Evolutionary conservation across 2,888 invertebrate species (phyloP), one percentile per base, ranked within the genome.

Genomic region (Bellardia pandia): DNA sequence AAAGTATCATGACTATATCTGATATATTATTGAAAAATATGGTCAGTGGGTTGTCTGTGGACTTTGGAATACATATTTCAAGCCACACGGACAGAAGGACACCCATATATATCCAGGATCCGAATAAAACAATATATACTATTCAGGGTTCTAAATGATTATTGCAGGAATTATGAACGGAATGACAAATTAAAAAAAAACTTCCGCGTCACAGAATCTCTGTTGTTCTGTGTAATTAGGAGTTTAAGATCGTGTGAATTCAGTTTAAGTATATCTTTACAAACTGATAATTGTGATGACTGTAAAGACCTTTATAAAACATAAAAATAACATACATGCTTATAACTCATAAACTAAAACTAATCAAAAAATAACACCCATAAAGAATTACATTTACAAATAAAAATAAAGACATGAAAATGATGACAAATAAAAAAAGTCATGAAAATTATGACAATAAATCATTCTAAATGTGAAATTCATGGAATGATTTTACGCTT

Each of bases 401-500:
- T 16, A 78, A 23, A 23, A 23, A 23, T 42, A 48, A 64, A 48
- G 0, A 83, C 48, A 64, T 23, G 37, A 64, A 66, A 48, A 37
- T 4, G 37, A 37, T 37, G 37, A 37, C 37, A 37, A 37, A 77
- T 53, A 62, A 16, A 77, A 60, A 62, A 16, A 62, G 13, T 16
- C 11, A 75, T 74, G 53, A 71, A 16, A 74, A 64, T 74, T 58
- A 72, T 76, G 53, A 16, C 60, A 37, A 30, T 7, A 71, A 79
- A 48, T 75, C 51, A 86, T 80, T 76, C 66, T 42, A 53, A 42
- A 69, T 42, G 66, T 86, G 68, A 77, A n/a, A 4, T 81, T 68
- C 14, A 78, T 85, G 79, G 37, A 69, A 75, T 75, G 78, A 78
- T 40, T 37, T 56, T 51, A 8, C 3, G 0, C 33, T 71, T 30